A percentile compares a stretch with the other conserved stretches of the same genome.
Conservation (phyloP, 2,888 invertebrate species). For the Linnaemya tessellans region DNA sequence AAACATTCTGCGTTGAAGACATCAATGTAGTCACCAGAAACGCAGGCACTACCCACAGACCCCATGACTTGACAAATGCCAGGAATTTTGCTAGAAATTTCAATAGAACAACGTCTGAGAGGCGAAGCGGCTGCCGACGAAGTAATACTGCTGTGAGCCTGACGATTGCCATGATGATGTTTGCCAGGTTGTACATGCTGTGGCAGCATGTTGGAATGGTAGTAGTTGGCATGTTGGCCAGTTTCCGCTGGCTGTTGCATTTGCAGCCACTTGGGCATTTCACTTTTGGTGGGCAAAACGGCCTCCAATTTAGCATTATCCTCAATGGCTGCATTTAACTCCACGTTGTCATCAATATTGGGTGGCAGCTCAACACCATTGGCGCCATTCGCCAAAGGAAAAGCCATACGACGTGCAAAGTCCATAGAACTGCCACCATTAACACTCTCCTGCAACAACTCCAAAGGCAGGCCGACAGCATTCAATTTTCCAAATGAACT, state of each 20-base stretch:
- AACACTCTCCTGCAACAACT: conserved; percentile 73
- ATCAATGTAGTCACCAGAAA: conserved; percentile 81
- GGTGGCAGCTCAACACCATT: conserved; percentile 75
- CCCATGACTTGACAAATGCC: conserved; percentile 80
- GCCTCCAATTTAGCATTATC: conserved; percentile 55
- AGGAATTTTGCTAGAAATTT: conserved; percentile 79
- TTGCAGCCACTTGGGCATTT: conserved; percentile 74
- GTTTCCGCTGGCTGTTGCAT: conserved; percentile 68
- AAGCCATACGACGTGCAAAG: conserved; percentile 72
- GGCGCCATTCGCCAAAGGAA: conserved; percentile 73
- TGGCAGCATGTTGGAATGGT: conserved; percentile 43
- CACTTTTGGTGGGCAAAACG: conserved; percentile 41
- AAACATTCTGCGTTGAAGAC: conserved; percentile 76
- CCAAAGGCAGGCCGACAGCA: conserved; percentile 77
- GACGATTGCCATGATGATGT: conserved; percentile 44
- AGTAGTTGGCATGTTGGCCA: conserved; percentile 62
- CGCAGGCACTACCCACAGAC: conserved; percentile 79
- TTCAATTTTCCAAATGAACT: conserved; percentile 66
- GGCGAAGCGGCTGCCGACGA: conserved; percentile 38
- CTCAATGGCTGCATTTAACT: conserved; percentile 36
- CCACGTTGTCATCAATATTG: conserved; percentile 72
- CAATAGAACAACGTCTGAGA: conserved; percentile 78
- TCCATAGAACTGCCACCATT: conserved; percentile 72
- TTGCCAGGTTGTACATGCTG: conserved; percentile 45
- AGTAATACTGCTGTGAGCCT: conserved; percentile 5